Base-by-base conservation (phyloP, 2,797 vertebrate species). In the Pangasius larnaudii region DNA sequence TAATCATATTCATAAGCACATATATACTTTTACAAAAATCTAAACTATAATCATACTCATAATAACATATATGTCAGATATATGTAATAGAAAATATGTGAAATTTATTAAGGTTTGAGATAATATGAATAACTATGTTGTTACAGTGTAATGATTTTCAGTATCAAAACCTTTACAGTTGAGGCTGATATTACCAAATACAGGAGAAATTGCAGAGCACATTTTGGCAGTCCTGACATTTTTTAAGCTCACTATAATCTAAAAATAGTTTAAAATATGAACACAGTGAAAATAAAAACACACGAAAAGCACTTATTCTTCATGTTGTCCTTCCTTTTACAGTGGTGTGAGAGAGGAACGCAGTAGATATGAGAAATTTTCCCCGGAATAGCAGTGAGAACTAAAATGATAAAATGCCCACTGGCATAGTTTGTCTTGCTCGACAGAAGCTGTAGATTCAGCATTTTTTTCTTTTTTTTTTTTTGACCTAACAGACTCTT, bases 391-490 rank as follows among this genome's bases (percentile, higher is more conserved):
- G 61, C 72, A 85, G 11, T 71, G 46, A 80, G 59, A 82, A 49
- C 42, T 51, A 49, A 78, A 77, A 65, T 75, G 71, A 90, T 88
- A 82, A 91, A 88, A 85, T 46, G 65, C 14, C 81, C 14, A 79
- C 59, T 51, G 22, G 85, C 30, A 0, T 88, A 74, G 85, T 87
- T 89, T 80, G 71, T 88, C 77, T 91, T 83, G 22, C 53, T 56
- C 18, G 63, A 84, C 79, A 67, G 82, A 85, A 58, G 75, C 58
- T 87, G 59, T 42, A 51, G 85, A 67, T 75, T 69, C 65, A 51
- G 67, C 18, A 3, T 1, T 56, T 78, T 18, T 13, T 7, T 8
- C 0, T 24, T 27, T 3, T 2, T 87, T 2, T 87, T 67, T 81
- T 46, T 85, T 81, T 86, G 81, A 81, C 58, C n/a, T 82, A 74